These are phyloP conservation scores for Vanessa tameamea DNA, from an alignment of 1,140 invertebrate species.

Conservation along the genomic window DNA sequence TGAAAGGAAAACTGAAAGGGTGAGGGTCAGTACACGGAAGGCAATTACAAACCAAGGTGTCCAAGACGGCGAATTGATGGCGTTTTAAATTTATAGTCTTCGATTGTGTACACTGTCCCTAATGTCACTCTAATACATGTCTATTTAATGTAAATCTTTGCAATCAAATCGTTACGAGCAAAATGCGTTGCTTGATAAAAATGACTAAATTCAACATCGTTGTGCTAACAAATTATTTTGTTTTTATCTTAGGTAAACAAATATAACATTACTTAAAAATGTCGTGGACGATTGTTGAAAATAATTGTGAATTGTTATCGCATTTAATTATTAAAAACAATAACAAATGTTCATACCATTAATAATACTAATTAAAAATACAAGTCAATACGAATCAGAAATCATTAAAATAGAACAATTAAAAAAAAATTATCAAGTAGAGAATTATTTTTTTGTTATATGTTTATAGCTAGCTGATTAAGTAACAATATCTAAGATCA, in stretches of 20 bases:
- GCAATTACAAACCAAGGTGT: constrained; percentile 66
- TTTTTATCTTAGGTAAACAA: not conserved
- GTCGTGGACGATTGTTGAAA: no score
- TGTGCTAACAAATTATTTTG: no score
- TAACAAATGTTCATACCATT: not conserved
- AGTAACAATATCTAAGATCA: constrained; percentile 14
- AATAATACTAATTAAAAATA: not conserved
- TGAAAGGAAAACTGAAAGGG: constrained; percentile 76
- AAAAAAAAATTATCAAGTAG: constrained; percentile 2
- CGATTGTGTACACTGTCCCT: constrained; percentile 28
- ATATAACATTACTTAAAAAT: no score
- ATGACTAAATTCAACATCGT: not conserved
- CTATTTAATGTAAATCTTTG: constrained; percentile 4
- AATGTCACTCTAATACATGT: constrained; percentile 17
- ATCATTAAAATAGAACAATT: not conserved
- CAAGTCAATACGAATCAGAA: not conserved
- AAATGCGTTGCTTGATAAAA: not conserved
- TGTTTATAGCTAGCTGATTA: constrained; percentile 1
- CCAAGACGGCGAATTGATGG: constrained; percentile 41
- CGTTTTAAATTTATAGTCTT: constrained; percentile 50
- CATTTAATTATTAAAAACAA: no score
- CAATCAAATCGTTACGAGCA: not conserved
- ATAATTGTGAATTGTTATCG: no score
- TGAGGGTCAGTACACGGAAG: constrained; percentile 65
- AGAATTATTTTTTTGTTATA: constrained; percentile 1